Percentiles rank a stretch among this genome's conserved stretches.
Evolutionary conservation across 1,140 invertebrate genomes (phyloP).

Genomic region (Tetramorium simillimum): DNA sequence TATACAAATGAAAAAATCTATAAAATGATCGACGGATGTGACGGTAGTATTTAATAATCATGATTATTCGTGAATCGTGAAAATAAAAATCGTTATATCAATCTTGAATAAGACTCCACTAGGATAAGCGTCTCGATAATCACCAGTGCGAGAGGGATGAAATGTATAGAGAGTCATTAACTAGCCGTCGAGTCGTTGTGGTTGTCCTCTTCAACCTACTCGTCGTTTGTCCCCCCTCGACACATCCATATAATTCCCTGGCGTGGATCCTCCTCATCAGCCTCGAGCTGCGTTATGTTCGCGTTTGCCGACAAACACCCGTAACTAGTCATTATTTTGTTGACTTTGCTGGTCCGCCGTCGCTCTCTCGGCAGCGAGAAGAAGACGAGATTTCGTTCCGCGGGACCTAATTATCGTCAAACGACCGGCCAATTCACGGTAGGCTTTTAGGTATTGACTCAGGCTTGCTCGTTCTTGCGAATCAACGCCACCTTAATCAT

Average conservation of each 20-base stretch:
- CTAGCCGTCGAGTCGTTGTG: conserved; percentile 78
- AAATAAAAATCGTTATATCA: background rate
- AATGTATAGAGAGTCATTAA: conserved; percentile 82
- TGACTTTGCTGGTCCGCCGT: conserved; percentile 73
- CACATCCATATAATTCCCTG: conserved; percentile 57
- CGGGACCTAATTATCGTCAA: conserved; percentile 74
- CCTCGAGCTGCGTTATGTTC: conserved; percentile 29
- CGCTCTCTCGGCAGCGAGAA: conserved; percentile 16
- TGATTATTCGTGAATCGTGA: background rate
- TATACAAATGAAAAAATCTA: background rate
- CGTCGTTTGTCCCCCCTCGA: conserved; percentile 62
- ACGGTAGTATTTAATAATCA: background rate
- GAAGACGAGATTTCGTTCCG: conserved; percentile 42
- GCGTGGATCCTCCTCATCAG: conserved; percentile 44
- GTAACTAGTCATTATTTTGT: conserved; percentile 77
- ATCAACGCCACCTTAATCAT: conserved; percentile 50
- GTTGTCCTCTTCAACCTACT: conserved; percentile 74
- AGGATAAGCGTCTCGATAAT: conserved; percentile 69
- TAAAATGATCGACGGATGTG: background rate
- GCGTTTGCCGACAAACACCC: conserved; percentile 71
- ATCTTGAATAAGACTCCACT: background rate
- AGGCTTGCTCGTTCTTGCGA: conserved; percentile 40
- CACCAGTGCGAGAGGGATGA: conserved; percentile 69
- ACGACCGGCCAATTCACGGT: conserved; percentile 53
- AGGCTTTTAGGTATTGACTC: conserved; percentile 10